Conservation (phyloP, 1,140 invertebrate species). For the Drosophila dunni region DNA sequence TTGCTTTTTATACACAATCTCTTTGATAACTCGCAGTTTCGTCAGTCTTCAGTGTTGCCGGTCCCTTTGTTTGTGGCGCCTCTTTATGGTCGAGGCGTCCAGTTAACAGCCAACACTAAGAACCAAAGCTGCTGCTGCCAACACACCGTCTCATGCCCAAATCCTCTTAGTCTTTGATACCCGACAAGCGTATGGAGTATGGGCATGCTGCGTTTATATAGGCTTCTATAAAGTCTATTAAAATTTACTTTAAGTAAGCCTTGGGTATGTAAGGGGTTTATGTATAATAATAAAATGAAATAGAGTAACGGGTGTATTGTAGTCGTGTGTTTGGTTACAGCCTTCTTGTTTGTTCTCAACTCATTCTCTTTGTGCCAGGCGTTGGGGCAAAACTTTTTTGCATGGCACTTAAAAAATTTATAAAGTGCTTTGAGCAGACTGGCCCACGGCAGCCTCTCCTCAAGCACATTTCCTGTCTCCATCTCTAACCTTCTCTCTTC, state of each 20-base stretch:
- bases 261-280: no score
- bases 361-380: constrained; percentile 27
- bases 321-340: no score
- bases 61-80: constrained; percentile 25
- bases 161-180: constrained; percentile 4
- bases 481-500: neutral
- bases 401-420: constrained; percentile 81
- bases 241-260: no score
- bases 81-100: constrained; percentile 16
- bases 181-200: no score
- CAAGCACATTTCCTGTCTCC: constrained; percentile 13
- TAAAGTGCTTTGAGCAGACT: constrained; percentile 80
- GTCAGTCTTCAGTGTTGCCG: neutral
- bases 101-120: constrained; percentile 27
- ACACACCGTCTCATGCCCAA: neutral
- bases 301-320: no score
- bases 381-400: constrained; percentile 60
- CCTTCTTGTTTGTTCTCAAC: constrained; percentile 3
- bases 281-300: no score
- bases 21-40: constrained; percentile 43
- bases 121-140: constrained; percentile 33
- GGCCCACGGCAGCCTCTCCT: constrained; percentile 46
- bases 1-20: constrained; percentile 17
- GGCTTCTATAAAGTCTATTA: no score
- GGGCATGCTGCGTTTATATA: no score